These are phyloP conservation scores for Crenichthys baileyi DNA, from an alignment of 2,797 vertebrate species.

Conservation along the genomic window DNA sequence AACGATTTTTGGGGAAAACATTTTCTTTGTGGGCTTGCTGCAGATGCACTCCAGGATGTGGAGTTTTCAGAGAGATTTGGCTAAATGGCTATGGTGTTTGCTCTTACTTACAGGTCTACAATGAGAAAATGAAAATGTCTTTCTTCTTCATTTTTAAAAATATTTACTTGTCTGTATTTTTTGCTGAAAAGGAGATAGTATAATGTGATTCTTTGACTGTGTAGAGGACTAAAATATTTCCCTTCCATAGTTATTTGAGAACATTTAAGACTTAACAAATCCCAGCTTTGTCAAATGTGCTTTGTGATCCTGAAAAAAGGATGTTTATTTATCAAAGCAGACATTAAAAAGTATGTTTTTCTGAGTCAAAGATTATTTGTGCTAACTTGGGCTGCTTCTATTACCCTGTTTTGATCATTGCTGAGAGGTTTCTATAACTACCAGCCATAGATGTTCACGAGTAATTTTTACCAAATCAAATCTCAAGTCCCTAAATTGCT, in stretches of 20 bases:
- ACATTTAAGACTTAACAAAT: background rate
- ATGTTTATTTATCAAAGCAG: background rate
- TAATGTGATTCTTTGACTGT: background rate
- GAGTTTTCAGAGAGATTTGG: background rate
- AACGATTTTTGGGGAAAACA: background rate
- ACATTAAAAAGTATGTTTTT: background rate
- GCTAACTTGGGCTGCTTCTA: too few species aligned
- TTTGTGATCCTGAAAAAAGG: background rate
- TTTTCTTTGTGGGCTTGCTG: background rate
- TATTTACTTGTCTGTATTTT: too few species aligned
- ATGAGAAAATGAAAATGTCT: background rate
- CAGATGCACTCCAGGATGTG: background rate
- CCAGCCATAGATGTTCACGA: background rate
- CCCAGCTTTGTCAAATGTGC: background rate
- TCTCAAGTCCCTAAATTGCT: background rate
- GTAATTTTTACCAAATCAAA: background rate
- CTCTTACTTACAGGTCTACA: background rate
- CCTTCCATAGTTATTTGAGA: background rate
- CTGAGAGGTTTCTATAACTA: too few species aligned
- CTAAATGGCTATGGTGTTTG: background rate
- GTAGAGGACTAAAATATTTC: slow-evolving; percentile 15
- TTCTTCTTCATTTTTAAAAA: background rate
- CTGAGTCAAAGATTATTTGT: too few species aligned
- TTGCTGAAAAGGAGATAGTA: background rate
- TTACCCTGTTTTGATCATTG: too few species aligned